These are phyloP conservation scores for Drosophila repleta DNA, from an alignment of 1,140 invertebrate species.

Conservation along the genomic window DNA sequence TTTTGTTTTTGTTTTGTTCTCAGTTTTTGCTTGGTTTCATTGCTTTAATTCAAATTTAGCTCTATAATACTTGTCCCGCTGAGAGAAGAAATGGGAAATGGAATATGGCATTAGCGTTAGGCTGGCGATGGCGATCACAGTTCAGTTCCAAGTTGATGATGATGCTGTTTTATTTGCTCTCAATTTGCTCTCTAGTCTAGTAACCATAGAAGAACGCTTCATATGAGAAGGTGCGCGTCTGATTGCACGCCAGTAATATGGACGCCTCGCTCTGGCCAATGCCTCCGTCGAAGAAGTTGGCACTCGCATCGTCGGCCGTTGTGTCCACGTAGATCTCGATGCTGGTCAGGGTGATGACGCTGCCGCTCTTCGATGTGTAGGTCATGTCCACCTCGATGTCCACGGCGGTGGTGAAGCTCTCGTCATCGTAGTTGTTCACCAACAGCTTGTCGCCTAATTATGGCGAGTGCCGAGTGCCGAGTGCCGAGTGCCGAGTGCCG, in stretches of 20 bases:
- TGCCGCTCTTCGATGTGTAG: constrained; percentile 48
- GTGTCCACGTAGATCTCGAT: constrained; percentile 74
- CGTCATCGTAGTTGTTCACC: constrained; percentile 63
- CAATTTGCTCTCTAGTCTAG: constrained; percentile 43
- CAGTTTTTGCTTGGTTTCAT: constrained; percentile 6
- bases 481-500: too few relatives aligned
- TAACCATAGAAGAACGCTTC: constrained; percentile 78
- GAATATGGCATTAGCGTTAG: not conserved
- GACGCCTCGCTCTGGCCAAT: constrained; percentile 57
- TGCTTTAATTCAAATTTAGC: constrained; percentile 24
- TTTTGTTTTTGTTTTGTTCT: constrained; percentile 1
- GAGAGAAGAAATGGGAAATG: constrained; percentile 1
- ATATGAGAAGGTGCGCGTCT: constrained; percentile 65
- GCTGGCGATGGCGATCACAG: constrained; percentile 61
- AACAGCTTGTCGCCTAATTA: constrained; percentile 63
- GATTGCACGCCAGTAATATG: constrained; percentile 59
- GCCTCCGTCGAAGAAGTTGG: constrained; percentile 61
- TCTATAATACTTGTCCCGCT: constrained; percentile 39
- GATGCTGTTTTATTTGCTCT: constrained; percentile 41
- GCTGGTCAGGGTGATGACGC: constrained; percentile 53
- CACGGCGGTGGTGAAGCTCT: constrained; percentile 54
- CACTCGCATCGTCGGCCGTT: constrained; percentile 56
- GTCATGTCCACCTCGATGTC: constrained; percentile 66
- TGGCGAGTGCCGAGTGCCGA: not conserved
- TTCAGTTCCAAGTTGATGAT: constrained; percentile 61